These are phyloP conservation scores for Busseola fusca DNA, from an alignment of 2,888 invertebrate genomes.

Conservation along the genomic window DNA sequence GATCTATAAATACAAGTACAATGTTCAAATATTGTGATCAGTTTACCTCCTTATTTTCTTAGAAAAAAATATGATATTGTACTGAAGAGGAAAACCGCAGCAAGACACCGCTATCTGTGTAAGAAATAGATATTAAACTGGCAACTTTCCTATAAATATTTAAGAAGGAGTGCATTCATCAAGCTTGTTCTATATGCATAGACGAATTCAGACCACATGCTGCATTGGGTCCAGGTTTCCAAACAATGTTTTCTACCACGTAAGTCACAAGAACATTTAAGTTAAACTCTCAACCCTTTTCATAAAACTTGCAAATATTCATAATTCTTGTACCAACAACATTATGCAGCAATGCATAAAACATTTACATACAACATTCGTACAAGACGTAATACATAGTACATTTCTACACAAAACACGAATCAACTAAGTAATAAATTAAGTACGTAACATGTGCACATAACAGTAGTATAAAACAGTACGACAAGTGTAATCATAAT, in stretches of 20 bases:
- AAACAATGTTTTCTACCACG: background rate
- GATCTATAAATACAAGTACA: background rate
- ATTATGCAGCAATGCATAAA: conserved; percentile 16
- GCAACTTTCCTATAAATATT: background rate
- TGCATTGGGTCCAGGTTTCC: background rate
- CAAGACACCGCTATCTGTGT: background rate
- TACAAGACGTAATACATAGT: conserved; percentile 9
- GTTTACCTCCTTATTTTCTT: conserved; percentile 32
- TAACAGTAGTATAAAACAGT: conserved; percentile 68
- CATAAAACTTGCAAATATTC: background rate
- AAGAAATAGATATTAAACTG: background rate
- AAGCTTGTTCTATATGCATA: background rate
- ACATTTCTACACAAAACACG: conserved; percentile 28
- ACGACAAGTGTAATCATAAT: conserved; percentile 69
- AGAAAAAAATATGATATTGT: conserved; percentile 21
- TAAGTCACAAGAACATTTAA: background rate
- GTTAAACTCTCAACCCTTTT: background rate
- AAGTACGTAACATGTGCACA: conserved; percentile 57
- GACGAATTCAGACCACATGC: background rate
- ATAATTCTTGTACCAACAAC: background rate
- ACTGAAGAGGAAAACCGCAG: conserved; percentile 39
- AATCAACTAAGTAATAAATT: conserved; percentile 40
- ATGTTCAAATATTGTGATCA: background rate
- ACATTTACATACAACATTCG: conserved; percentile 26
- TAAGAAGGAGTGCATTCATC: background rate